Evolutionary conservation across 2,888 invertebrate genomes (phyloP).

Genomic region (Ichneumoninae sp.): DNA sequence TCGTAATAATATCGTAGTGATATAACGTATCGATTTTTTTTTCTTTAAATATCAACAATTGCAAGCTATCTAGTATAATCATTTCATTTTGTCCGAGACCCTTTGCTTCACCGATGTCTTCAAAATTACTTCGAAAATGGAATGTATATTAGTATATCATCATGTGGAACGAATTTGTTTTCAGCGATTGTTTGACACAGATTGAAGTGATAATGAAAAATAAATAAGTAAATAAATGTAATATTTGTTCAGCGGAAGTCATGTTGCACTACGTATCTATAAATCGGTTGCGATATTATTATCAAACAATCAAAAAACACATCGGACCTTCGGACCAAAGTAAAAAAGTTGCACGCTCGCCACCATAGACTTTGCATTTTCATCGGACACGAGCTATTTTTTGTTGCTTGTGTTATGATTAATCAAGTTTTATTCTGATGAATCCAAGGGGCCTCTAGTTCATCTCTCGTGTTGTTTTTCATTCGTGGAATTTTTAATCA

Average conservation of each 20-base stretch:
- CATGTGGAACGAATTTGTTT: slow-evolving; percentile 36
- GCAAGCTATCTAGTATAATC: slow-evolving; percentile 75
- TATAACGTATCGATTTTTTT: slow-evolving; percentile 76
- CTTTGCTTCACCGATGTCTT: slow-evolving; percentile 70
- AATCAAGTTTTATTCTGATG: slow-evolving; percentile 26
- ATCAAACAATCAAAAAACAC: slow-evolving; percentile 43
- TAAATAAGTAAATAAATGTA: slow-evolving; percentile 14
- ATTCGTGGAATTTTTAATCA: slow-evolving; percentile 45
- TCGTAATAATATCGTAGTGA: slow-evolving; percentile 76
- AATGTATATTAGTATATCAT: slow-evolving; percentile 15
- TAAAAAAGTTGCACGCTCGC: slow-evolving; percentile 13
- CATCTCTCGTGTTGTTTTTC: slow-evolving; percentile 23
- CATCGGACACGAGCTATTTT: background rate
- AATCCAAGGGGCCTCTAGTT: slow-evolving; percentile 44
- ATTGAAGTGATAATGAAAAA: slow-evolving; percentile 27
- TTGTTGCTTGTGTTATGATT: slow-evolving; percentile 10
- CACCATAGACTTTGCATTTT: slow-evolving; percentile 8
- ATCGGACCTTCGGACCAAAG: slow-evolving; percentile 11
- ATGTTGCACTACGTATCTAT: slow-evolving; percentile 48
- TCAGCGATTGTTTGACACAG: slow-evolving; percentile 53
- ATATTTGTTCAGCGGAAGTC: slow-evolving; percentile 61
- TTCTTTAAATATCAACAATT: slow-evolving; percentile 76
- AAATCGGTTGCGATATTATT: slow-evolving; percentile 26
- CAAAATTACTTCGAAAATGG: slow-evolving; percentile 60
- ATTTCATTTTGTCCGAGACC: slow-evolving; percentile 71